Base-by-base conservation (phyloP, 2,113 vertebrate species). In the Oncorhynchus keta region DNA sequence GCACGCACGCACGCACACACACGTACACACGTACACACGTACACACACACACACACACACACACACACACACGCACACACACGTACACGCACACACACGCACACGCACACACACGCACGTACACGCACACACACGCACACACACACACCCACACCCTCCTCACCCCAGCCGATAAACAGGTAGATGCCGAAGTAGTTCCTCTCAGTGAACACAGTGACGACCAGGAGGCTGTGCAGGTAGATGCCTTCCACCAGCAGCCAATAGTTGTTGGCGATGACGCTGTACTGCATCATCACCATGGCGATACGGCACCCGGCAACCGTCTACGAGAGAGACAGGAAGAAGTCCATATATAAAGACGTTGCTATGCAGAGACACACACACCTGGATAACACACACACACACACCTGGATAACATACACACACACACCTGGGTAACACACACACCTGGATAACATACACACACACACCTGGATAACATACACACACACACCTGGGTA, bases 241-340 rank as follows among this genome's bases (percentile, higher is more conserved):
- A 97, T 92, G 16, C 97, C 97, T 84, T 99, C 97, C 89, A 99
- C 97, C 92, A 99, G 91, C 75, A 99, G 89, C 97, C 97, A 99
- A 85, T 95, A 98, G 92, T 99, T 98, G 83, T 98, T 99, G 76
- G 97, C 97, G 39, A 95, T 96, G 80, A 99, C 95, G 0, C 96
- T 97, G 86, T 99, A 99, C 85, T 99, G 97, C 97, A 99, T 98
- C 95, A 99, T 95, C 87, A 98, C 95, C 83, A 98, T 93, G 77
- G 97, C 96, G 77, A 95, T 90, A 4, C 97, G 95, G 68, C 97
- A 99, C 81, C 96, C 94, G 24, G 93, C 89, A 0, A 95, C 95
- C 51, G 95, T 94, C 97, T 99, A 11, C 9, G 88, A 66, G 9
- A 75, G 35, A 8, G 0, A 57, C 39, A 64, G 7, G 24, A 22